A percentile compares a stretch with the other conserved stretches of the same genome.
Conservation (phyloP, 1,140 invertebrate genomes). For the Thalassaphorura encarpata region DNA sequence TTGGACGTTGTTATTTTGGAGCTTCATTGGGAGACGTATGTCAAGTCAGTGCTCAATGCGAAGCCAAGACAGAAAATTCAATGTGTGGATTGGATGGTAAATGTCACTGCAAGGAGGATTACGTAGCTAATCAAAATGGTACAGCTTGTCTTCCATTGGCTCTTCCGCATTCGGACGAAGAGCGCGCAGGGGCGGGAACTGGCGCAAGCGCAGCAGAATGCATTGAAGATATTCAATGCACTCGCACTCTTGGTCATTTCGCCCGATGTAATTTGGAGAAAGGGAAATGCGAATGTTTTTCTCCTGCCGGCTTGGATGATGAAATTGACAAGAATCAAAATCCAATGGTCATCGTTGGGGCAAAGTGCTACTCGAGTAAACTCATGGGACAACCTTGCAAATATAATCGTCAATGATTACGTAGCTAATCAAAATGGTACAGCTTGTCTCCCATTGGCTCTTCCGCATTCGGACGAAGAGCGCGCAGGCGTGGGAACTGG, state of each 20-base stretch:
- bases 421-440: constrained; percentile 12
- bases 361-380: constrained; percentile 24
- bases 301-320: neutral
- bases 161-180: no score
- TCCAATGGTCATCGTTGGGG: constrained; percentile 1
- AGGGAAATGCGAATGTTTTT: constrained; percentile 27
- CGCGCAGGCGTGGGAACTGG: neutral
- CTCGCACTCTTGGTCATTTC: constrained; percentile 12
- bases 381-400: constrained; percentile 23
- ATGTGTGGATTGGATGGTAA: constrained; percentile 28
- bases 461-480: no score
- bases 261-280: constrained; percentile 19
- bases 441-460: no score
- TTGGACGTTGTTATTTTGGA: constrained; percentile 27
- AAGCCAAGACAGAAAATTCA: constrained; percentile 16
- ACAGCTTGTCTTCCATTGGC: constrained; percentile 19
- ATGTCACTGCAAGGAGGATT: constrained; percentile 20
- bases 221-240: constrained; percentile 20
- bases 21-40: constrained; percentile 29
- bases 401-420: constrained; percentile 25
- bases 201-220: constrained; percentile 13
- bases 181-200: neutral
- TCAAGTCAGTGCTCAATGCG: constrained; percentile 27
- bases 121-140: constrained; percentile 9
- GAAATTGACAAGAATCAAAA: constrained; percentile 1